Evolutionary conservation across 2,888 invertebrate genomes (phyloP), one percentile per base, ranked within the genome.

Genomic region (Phymatocera aterrima): DNA sequence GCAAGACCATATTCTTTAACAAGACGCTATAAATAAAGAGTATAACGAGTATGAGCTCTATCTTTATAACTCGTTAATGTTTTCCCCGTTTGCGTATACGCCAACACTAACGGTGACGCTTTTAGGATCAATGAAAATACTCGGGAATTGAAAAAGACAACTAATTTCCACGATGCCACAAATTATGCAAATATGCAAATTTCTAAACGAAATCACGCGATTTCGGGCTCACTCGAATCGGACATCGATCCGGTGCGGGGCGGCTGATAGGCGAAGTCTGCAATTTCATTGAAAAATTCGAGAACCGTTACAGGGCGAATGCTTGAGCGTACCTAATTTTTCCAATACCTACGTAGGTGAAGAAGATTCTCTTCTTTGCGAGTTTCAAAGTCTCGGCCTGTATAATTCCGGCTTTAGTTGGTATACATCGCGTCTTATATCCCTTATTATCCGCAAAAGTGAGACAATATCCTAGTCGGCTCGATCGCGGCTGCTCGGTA

Each of bases 61-160:
- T 68, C 65, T 37, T 72, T 72, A 10, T 78, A 68, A 68, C 68
- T 78, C 68, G 77, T 78, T 78, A 78, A 40, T 21, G 40, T 24
- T 2, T 51, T 24, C 40, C 34, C 28, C 2, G 10, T 60, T 28
- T 51, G 8, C 6, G 40, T 21, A 65, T 8, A 43, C 3, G 15
- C 28, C 43, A 24, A 43, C 15, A 68, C 24, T 46, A 24, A 28
- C 24, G 68, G 68, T 68, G 68, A 43, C 46, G 68, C 43, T 24
- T 68, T 68, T 68, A 3, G 6, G 21, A 40, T 28, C 15, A 15
- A 4, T 2, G 8, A 72, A 31, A 48, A 46, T 46, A 12, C 28
- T 68, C 6, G 2, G 28, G 46, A 48, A 1, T 6, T 48, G 8
- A 3, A n/a, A 48, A 3, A 54, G 31, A 61, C 1, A 8, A 12